Conservation (phyloP, 1,140 invertebrate species). For the Calliphora vicina region DNA sequence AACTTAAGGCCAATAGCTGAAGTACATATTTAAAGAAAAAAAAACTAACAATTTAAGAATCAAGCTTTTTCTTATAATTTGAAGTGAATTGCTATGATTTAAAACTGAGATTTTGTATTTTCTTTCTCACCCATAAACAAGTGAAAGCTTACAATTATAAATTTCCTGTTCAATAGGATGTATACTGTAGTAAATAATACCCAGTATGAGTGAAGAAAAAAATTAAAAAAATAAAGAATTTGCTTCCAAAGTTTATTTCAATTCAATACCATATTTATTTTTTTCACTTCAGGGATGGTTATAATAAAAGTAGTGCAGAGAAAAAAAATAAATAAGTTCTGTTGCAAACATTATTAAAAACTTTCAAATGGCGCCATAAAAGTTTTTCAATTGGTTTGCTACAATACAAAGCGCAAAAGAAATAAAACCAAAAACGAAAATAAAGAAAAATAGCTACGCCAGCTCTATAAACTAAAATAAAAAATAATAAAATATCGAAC, state of each 20-base stretch:
- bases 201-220: background rate
- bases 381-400: constrained; percentile 31
- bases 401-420: background rate
- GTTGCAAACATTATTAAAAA: constrained; percentile 26
- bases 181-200: background rate
- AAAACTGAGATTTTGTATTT: too few relatives aligned
- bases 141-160: constrained; percentile 24
- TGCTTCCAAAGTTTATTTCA: background rate
- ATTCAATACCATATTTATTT: background rate
- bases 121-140: background rate
- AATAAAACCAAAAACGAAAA: background rate
- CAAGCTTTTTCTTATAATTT: too few relatives aligned
- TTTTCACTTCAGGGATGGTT: background rate
- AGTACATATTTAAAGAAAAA: too few relatives aligned
- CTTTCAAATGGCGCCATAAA: constrained; percentile 31
- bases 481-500: background rate
- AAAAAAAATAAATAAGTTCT: constrained; percentile 12
- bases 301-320: background rate
- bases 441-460: background rate
- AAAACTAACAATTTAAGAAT: too few relatives aligned
- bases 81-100: too few relatives aligned
- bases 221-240: background rate
- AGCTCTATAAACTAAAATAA: constrained; percentile 18
- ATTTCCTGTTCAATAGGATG: constrained; percentile 1
- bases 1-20: too few relatives aligned